Conservation (phyloP, 2,113 vertebrate genomes). For the Telmatochromis brichardi region DNA sequence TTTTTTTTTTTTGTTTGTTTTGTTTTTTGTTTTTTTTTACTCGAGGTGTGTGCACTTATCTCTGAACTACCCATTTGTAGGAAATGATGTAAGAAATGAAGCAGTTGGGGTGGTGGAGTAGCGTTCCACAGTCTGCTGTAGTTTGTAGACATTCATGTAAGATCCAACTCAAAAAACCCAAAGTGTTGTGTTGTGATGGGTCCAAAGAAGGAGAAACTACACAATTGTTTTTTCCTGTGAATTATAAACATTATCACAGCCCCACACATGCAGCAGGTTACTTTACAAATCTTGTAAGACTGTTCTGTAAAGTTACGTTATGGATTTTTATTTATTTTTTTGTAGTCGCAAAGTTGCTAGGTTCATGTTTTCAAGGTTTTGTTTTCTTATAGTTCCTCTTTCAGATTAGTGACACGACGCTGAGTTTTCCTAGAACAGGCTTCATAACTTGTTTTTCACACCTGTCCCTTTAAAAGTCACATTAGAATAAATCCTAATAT, state of each 20-base stretch:
- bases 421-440: not conserved
- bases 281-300: not conserved
- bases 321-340: not conserved
- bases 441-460: not conserved
- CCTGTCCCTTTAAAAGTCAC: not conserved
- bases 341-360: not conserved
- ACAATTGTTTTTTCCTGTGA: not conserved
- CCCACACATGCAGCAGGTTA: not conserved
- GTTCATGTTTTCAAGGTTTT: not conserved
- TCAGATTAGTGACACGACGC: not conserved
- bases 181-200: not conserved
- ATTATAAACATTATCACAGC: not conserved
- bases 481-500: not conserved
- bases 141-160: not conserved
- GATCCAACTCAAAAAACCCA: not conserved
- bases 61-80: not conserved
- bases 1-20: accelerated
- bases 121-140: not conserved
- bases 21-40: not conserved
- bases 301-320: not conserved
- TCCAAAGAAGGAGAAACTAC: not conserved
- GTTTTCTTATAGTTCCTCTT: not conserved
- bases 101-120: not conserved
- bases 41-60: not conserved
- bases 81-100: not conserved